Evolutionary conservation across 2,888 invertebrate genomes (phyloP), one percentile per base, ranked within the genome.

Genomic region (Argyresthia albistria): DNA sequence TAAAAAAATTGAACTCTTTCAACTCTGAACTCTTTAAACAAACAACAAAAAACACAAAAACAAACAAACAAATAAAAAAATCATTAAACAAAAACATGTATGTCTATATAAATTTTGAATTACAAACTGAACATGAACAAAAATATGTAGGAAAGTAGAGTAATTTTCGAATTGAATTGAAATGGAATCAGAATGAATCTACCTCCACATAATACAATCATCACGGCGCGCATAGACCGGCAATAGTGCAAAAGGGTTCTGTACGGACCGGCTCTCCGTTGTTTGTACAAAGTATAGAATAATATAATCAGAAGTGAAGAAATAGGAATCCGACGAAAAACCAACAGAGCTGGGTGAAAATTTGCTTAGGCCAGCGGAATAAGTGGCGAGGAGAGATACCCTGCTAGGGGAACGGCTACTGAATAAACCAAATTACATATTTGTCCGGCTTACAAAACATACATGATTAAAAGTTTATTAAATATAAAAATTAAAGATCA

Each of bases 281-380:
- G 86, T 87, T 86, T 83, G 80, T 69, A 73, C 81, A 84, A 83
- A 87, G 84, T 86, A 87, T 84, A 73, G 76, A 84, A 86, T 87
- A 84, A 84, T 77, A 84, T 87, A 86, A 87, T 86, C 84, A 83
- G 82, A 77, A 83, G 82, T 83, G 86, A 87, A 87, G 87, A 87
- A 86, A 82, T 81, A 81, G 83, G 77, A 86, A 83, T 86, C 75
- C 75, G 71, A 61, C 75, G 80, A 86, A 87, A 87, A 87, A 83
- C 72, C 84, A 87, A 86, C 86, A 87, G 70, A 71, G 76, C 64
- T 73, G 71, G 73, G 67, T 67, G 77, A 72, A 82, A 84, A 87
- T 88, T 88, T 88, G 88, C 88, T 88, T 88, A 88, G 88, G 88
- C 79, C 79, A 79, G 84, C 80, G 84, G 77, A 81, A 83, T 79